Evolutionary conservation across 2,113 vertebrate genomes (phyloP).

Genomic region (Tinamus guttatus): DNA sequence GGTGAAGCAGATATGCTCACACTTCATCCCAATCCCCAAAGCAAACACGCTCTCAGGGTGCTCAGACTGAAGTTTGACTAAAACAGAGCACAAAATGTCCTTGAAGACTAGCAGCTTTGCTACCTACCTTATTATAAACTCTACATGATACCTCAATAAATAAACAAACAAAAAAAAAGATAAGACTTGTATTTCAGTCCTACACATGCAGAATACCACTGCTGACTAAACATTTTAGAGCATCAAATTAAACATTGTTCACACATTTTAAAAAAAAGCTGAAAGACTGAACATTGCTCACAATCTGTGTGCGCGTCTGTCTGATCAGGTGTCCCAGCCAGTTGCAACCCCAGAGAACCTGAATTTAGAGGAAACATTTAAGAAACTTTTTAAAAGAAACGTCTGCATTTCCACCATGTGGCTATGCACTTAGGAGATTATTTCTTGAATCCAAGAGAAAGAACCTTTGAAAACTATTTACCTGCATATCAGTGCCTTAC

Average conservation of each 20-base stretch:
- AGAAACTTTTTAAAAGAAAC: neutral
- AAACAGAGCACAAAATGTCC: neutral
- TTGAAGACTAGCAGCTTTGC: neutral
- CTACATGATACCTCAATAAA: neutral
- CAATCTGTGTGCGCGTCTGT: too few species aligned
- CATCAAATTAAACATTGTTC: neutral
- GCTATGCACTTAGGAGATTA: neutral
- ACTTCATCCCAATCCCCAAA: neutral
- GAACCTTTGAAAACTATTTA: neutral
- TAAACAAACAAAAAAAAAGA: neutral
- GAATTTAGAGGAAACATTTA: neutral
- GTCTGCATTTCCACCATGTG: neutral
- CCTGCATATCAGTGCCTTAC: accelerated
- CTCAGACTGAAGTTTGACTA: neutral
- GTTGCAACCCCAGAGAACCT: neutral
- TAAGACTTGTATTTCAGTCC: neutral
- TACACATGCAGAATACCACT: neutral
- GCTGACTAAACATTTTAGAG: neutral
- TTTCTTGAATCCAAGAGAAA: neutral
- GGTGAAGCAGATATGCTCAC: neutral
- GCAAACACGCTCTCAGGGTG: neutral
- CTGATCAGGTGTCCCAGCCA: neutral
- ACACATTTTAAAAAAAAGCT: neutral
- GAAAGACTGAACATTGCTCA: neutral
- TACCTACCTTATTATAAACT: neutral